These are phyloP conservation scores for Hirundo rustica DNA, from an alignment of 2,797 vertebrate genomes.

Conservation along the genomic window DNA sequence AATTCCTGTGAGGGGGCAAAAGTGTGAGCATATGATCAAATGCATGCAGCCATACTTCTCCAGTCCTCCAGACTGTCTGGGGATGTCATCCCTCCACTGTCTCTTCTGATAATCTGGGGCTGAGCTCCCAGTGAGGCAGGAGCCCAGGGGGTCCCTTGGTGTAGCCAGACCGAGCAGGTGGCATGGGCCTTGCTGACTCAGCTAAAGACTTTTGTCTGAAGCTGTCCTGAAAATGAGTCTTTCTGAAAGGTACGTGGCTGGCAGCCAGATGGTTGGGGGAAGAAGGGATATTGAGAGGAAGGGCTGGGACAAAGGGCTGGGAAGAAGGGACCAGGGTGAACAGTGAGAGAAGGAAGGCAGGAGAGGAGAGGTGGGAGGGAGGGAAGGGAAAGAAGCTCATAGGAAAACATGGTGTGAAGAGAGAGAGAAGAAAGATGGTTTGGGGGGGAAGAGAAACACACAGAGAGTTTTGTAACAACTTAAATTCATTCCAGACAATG, in stretches of 20 bases:
- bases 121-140: background rate
- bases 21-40: background rate
- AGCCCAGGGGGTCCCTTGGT: fast-evolving
- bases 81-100: background rate
- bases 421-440: background rate
- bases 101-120: background rate
- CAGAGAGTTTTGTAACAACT: slow-evolving; percentile 63
- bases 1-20: background rate
- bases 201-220: background rate
- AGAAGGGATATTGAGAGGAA: background rate
- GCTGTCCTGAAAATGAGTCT: background rate
- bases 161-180: fast-evolving
- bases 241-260: background rate
- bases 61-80: background rate
- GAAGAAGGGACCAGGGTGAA: background rate
- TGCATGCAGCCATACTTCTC: fast-evolving
- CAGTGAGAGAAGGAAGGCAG: background rate
- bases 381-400: background rate
- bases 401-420: background rate
- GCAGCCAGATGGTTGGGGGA: background rate
- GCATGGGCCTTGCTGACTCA: fast-evolving
- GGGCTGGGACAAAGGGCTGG: background rate
- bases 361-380: background rate
- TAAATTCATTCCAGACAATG: slow-evolving; percentile 72
- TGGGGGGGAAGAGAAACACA: background rate